These are phyloP conservation scores for Neria commutata DNA, from an alignment of 2,888 invertebrate species.

Conservation along the genomic window DNA sequence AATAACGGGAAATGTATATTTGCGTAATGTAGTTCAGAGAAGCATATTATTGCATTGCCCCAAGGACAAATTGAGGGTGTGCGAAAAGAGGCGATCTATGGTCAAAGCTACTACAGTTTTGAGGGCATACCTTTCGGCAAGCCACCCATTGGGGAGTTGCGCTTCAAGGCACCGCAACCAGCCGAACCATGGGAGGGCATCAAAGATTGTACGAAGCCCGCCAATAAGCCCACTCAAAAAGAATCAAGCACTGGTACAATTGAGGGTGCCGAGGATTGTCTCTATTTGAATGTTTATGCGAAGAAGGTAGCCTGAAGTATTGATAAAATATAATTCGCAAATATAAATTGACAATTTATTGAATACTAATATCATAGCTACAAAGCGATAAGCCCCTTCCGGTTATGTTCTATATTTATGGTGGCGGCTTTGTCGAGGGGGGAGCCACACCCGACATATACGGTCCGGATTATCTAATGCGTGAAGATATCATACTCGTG, in stretches of 20 bases:
- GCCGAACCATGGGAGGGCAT: constrained; percentile 56
- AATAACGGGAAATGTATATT: no score
- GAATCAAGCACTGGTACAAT: constrained; percentile 33
- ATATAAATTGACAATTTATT: neutral
- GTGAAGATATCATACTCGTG: constrained; percentile 62
- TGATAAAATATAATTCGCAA: constrained; percentile 20
- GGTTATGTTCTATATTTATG: constrained; percentile 63
- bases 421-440: constrained; percentile 62
- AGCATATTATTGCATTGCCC: constrained; percentile 34
- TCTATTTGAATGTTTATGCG: constrained; percentile 48
- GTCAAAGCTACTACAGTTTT: constrained; percentile 43
- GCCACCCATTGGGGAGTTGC: constrained; percentile 43
- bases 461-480: constrained; percentile 61
- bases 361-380: constrained; percentile 25
- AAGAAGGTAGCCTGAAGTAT: no score
- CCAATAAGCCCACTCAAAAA: constrained; percentile 31
- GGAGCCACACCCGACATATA: constrained; percentile 52
- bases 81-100: constrained; percentile 39
- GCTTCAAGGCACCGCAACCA: constrained; percentile 52
- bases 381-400: constrained; percentile 41
- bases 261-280: constrained; percentile 50
- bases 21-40: constrained; percentile 36
- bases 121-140: constrained; percentile 52
- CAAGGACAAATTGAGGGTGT: constrained; percentile 46
- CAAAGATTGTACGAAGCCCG: constrained; percentile 33